A percentile compares a stretch with the other conserved stretches of the same genome.
Conservation (phyloP, 1,140 invertebrate species). For the Achatina immaculata region DNA sequence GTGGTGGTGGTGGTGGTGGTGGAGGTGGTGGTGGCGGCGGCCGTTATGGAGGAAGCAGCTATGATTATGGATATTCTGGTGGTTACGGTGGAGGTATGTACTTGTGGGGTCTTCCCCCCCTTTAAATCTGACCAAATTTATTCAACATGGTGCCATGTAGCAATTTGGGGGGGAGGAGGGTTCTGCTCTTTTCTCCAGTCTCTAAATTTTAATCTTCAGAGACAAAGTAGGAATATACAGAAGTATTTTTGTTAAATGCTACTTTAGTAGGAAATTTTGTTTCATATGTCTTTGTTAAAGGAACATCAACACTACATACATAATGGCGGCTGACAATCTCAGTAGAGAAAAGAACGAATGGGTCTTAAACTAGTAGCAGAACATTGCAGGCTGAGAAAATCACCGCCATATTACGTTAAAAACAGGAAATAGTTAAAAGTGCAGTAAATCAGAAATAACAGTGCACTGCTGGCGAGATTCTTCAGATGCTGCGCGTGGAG, state of each 20-base stretch:
- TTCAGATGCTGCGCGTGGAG: no score
- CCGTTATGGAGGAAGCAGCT: conserved; percentile 2
- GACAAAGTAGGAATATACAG: not conserved
- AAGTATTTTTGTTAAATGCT: not conserved
- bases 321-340: no score
- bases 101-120: not conserved
- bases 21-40: not conserved
- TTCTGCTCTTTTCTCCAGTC: not conserved
- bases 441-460: no score
- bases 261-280: not conserved
- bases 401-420: no score
- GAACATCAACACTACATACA: no score
- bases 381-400: no score
- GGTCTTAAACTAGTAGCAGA: no score
- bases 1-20: conserved; percentile 6
- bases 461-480: no score
- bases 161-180: not conserved
- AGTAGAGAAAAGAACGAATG: no score
- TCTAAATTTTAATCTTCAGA: not conserved
- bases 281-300: no score
- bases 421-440: no score
- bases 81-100: conserved; percentile 9
- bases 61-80: not conserved
- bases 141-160: not conserved
- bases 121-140: not conserved